phyloP scores from a whole-genome alignment of 2,113 vertebrate species.

The Dolichotis patagonum region DNA sequence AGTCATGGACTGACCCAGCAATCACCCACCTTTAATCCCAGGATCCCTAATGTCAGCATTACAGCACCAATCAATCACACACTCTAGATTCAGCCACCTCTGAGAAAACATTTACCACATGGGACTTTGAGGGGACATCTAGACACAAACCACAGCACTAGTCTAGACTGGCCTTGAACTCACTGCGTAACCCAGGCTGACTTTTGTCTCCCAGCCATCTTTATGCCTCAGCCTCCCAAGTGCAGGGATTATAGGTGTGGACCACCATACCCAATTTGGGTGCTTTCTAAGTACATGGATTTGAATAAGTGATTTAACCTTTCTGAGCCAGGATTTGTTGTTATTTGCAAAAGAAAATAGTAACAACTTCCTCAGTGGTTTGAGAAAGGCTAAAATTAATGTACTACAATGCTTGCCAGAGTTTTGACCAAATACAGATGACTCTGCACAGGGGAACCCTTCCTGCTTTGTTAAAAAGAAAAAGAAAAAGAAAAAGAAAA shows the following conservation, averaged over 20 bases:
- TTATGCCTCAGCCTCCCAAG: neutral
- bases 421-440: neutral
- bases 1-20: too few relatives aligned
- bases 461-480: neutral
- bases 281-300: neutral
- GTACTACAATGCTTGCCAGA: neutral
- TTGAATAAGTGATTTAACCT: neutral
- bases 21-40: too few relatives aligned
- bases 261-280: neutral
- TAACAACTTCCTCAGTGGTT: neutral
- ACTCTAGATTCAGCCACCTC: too few relatives aligned
- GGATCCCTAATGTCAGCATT: too few relatives aligned
- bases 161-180: neutral
- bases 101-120: too few relatives aligned
- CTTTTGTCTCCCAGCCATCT: neutral
- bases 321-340: neutral
- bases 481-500: too few relatives aligned
- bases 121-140: too few relatives aligned
- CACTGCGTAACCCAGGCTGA: neutral
- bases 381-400: neutral
- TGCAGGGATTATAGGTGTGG: neutral
- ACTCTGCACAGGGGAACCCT: neutral
- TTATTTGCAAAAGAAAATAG: neutral
- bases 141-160: too few relatives aligned
- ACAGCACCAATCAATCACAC: too few relatives aligned